Evolutionary conservation across 2,113 vertebrate genomes (phyloP).

Genomic region (Tragelaphus buxtoni): DNA sequence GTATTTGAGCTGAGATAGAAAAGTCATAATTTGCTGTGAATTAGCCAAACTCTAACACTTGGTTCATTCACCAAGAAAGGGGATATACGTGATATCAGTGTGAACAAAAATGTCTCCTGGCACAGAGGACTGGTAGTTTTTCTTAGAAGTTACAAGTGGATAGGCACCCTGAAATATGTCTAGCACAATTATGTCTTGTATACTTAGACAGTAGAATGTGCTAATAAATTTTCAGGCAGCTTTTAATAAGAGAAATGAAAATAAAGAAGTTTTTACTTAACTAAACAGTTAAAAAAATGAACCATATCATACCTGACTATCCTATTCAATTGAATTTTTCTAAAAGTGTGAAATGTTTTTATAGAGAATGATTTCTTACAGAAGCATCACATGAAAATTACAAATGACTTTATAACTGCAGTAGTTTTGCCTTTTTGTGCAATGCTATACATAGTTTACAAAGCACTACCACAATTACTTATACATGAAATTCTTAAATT

Average conservation of each 20-base stretch:
- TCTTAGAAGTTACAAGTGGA: neutral
- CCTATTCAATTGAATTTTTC: constrained; percentile 17
- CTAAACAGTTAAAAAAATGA: neutral
- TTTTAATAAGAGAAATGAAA: constrained; percentile 20
- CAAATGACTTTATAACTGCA: neutral
- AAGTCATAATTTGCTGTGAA: neutral
- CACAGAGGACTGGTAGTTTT: neutral
- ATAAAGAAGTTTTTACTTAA: neutral
- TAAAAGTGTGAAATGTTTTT: neutral
- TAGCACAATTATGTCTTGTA: neutral
- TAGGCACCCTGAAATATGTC: neutral
- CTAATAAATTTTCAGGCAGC: neutral
- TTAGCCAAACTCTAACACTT: neutral
- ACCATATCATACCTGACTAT: neutral
- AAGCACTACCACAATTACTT: neutral
- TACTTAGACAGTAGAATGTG: neutral
- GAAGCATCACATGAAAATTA: constrained; percentile 6
- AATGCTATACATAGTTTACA: neutral
- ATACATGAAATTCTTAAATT: neutral
- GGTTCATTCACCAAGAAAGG: neutral
- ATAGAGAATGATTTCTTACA: neutral
- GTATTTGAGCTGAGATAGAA: neutral
- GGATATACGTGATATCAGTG: neutral
- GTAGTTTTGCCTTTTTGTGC: neutral
- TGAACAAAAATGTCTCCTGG: neutral